Percentiles rank a stretch among this genome's conserved stretches.
Evolutionary conservation across 2,113 vertebrate species (phyloP).

Genomic region (Pavo muticus): DNA sequence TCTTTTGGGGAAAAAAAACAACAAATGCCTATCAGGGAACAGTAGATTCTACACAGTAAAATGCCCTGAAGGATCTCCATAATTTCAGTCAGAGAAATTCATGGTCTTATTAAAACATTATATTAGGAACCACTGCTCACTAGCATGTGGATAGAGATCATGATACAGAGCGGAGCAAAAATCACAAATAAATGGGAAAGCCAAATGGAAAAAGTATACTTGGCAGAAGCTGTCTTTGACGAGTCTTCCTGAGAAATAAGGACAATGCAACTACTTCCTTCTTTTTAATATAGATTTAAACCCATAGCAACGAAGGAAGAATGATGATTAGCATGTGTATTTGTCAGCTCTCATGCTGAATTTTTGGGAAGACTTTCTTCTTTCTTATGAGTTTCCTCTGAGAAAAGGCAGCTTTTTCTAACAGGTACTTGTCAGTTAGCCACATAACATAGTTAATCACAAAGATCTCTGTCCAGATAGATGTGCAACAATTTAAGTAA

Average conservation of each 20-base stretch:
- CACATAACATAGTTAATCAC: background rate
- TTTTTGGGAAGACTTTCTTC: background rate
- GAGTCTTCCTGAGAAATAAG: background rate
- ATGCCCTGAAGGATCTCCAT: background rate
- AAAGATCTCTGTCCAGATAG: fast-evolving
- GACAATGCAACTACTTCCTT: background rate
- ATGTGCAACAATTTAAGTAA: background rate
- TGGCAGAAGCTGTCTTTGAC: background rate
- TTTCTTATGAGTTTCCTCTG: background rate
- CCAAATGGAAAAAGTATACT: background rate
- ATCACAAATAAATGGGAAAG: background rate
- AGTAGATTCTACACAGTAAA: background rate
- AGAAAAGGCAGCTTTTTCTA: background rate
- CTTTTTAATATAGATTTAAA: background rate
- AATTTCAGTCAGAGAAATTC: background rate
- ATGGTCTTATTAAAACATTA: background rate
- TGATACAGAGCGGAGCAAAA: background rate
- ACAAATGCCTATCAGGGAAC: background rate
- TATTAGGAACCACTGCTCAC: background rate
- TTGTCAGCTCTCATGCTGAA: background rate
- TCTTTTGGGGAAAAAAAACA: background rate
- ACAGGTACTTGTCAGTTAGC: background rate
- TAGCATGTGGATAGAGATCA: too few species aligned
- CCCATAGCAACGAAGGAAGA: background rate
- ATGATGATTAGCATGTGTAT: background rate